These are phyloP conservation scores for Dipodomys ordii DNA, from an alignment of 2,113 vertebrate species.

Conservation along the genomic window DNA sequence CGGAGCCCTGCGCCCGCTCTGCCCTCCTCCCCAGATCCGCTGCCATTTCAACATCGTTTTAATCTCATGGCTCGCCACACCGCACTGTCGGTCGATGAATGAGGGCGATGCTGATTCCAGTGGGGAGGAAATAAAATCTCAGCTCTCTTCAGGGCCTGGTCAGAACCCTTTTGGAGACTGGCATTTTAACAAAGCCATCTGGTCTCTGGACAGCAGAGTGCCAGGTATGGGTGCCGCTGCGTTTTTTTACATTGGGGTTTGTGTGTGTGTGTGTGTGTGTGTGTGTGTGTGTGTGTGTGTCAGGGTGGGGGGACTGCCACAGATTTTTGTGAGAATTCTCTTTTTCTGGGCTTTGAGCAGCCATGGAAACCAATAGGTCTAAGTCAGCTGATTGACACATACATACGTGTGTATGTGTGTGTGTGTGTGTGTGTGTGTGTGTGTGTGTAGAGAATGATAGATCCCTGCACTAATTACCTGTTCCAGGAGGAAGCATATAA, in stretches of 20 bases:
- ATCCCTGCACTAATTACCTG: conserved; percentile 45
- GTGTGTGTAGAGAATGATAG: not conserved
- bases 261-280: not conserved
- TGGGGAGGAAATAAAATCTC: conserved; percentile 13
- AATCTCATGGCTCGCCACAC: conserved; percentile 56
- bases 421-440: not conserved
- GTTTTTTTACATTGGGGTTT: not conserved
- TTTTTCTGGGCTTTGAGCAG: conserved; percentile 68
- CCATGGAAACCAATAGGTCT: conserved; percentile 72
- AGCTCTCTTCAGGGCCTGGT: not conserved
- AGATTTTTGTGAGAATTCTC: conserved; percentile 34
- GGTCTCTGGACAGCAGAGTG: not conserved
- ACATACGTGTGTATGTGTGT: not conserved
- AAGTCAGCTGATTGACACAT: conserved; percentile 3
- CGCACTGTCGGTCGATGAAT: not conserved
- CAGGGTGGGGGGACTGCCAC: not conserved
- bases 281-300: not conserved
- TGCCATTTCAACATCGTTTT: conserved; percentile 39
- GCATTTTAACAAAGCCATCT: not conserved
- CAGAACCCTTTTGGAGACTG: not conserved
- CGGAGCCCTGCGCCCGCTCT: not conserved
- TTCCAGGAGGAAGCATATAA: conserved; percentile 27
- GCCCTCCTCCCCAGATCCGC: not conserved
- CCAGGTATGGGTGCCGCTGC: not conserved
- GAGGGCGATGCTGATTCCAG: not conserved